phyloP scores from a whole-genome alignment of 2,888 invertebrate genomes.

The Epiperipatus broadwayi region DNA sequence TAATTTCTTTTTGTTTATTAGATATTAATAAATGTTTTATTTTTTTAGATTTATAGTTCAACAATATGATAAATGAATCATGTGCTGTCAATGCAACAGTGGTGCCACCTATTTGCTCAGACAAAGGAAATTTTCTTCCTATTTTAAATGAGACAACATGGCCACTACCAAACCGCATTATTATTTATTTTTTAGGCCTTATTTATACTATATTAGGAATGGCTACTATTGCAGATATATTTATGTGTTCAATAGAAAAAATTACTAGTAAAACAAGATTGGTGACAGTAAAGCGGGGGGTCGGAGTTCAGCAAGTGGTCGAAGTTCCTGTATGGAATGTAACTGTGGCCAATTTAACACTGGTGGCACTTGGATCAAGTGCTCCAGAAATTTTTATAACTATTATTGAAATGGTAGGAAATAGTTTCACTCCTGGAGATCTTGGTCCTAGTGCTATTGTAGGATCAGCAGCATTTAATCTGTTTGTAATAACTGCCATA shows the following conservation, averaged over 20 bases:
- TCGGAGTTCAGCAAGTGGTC: conserved; percentile 30
- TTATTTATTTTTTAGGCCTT: too few species aligned
- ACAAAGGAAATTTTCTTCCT: conserved; percentile 31
- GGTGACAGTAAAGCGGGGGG: conserved; percentile 20
- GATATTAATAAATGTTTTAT: too few species aligned
- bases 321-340: conserved; percentile 35
- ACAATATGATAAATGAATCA: too few species aligned
- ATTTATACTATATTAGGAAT: conserved; percentile 20
- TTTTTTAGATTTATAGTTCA: too few species aligned
- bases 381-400: conserved; percentile 38
- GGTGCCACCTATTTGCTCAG: too few species aligned
- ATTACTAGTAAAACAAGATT: conserved; percentile 35
- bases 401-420: conserved; percentile 33
- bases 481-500: conserved; percentile 36
- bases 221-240: conserved; percentile 39
- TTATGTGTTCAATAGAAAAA: conserved; percentile 39
- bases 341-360: conserved; percentile 38
- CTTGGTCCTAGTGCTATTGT: conserved; percentile 39
- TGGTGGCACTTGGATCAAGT: conserved; percentile 38
- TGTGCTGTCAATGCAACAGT: too few species aligned
- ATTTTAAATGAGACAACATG: conserved; percentile 33
- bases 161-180: too few species aligned
- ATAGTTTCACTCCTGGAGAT: conserved; percentile 29
- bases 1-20: too few species aligned
- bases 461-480: conserved; percentile 39